A percentile compares a stretch with the other conserved stretches of the same genome.
These are phyloP conservation scores for Ptychobarbus kaznakovi DNA, from an alignment of 2,797 vertebrate species.

Conservation along the genomic window DNA sequence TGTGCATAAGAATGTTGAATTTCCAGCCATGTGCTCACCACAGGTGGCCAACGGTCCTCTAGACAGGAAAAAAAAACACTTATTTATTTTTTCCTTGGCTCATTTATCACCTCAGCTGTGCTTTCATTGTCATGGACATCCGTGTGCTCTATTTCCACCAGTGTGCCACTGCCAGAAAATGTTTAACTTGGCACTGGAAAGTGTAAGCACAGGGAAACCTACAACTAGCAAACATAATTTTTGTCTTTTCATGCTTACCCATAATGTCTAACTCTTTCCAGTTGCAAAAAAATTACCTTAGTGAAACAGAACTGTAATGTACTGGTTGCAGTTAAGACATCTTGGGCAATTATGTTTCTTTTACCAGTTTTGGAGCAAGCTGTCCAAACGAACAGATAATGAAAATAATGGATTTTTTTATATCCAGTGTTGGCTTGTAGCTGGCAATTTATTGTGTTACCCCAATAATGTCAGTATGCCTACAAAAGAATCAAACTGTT, in stretches of 20 bases:
- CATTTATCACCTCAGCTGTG: background rate
- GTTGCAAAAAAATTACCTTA: constrained; percentile 46
- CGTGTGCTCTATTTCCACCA: constrained; percentile 36
- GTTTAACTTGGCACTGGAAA: constrained; percentile 64
- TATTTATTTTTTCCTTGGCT: background rate
- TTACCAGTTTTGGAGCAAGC: constrained; percentile 63
- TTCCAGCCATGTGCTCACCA: background rate
- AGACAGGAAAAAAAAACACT: background rate
- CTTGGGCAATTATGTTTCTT: constrained; percentile 65
- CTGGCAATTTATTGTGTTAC: constrained; percentile 42
- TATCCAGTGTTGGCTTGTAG: constrained; percentile 59
- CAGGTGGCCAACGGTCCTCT: background rate
- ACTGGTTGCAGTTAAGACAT: constrained; percentile 52
- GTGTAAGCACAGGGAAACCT: constrained; percentile 55
- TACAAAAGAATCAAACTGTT: background rate
- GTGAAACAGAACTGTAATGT: constrained; percentile 47
- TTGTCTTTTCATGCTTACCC: constrained; percentile 59
- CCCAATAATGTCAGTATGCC: constrained; percentile 6
- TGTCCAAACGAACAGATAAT: constrained; percentile 50
- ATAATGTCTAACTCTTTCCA: constrained; percentile 65
- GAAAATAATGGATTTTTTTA: constrained; percentile 49
- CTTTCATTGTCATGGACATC: background rate
- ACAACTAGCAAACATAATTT: constrained; percentile 66
- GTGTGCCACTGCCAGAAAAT: constrained; percentile 54
- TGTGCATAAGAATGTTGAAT: background rate